phyloP scores from a whole-genome alignment of 1,140 invertebrate genomes.

The Eueides isabella region DNA sequence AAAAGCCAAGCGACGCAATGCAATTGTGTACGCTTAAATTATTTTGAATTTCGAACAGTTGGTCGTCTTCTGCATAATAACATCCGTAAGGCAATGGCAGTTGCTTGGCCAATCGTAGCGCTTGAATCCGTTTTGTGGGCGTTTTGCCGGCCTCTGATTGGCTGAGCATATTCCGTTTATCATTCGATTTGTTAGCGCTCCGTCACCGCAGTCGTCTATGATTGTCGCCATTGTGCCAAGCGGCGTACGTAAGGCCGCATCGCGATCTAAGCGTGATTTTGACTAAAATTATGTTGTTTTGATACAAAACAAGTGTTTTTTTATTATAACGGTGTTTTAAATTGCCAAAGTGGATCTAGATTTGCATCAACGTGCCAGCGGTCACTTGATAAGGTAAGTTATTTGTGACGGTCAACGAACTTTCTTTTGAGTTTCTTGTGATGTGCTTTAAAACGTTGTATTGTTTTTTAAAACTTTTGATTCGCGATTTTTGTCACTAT shows the following conservation, averaged over 20 bases:
- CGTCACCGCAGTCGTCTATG: slow-evolving; percentile 70
- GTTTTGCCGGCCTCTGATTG: slow-evolving; percentile 63
- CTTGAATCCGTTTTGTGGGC: slow-evolving; percentile 65
- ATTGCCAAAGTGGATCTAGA: slow-evolving; percentile 68
- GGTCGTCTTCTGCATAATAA: slow-evolving; percentile 80
- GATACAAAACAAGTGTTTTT: slow-evolving; percentile 5
- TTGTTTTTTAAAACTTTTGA: neutral
- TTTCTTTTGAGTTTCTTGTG: slow-evolving; percentile 8
- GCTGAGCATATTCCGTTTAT: slow-evolving; percentile 61
- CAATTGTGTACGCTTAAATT: slow-evolving; percentile 79
- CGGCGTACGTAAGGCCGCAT: slow-evolving; percentile 68
- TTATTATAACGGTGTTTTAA: slow-evolving; percentile 7
- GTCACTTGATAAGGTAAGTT: slow-evolving; percentile 78
- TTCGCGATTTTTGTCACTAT: neutral
- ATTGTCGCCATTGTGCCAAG: slow-evolving; percentile 78
- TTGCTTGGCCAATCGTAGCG: slow-evolving; percentile 72
- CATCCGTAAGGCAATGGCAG: slow-evolving; percentile 80
- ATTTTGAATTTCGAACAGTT: slow-evolving; percentile 75
- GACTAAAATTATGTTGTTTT: slow-evolving; percentile 33
- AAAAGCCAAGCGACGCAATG: slow-evolving; percentile 61
- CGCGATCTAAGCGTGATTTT: slow-evolving; percentile 56
- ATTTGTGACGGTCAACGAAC: slow-evolving; percentile 4
- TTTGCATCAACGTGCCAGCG: slow-evolving; percentile 77
- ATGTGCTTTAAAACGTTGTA: neutral
- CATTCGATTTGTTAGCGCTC: slow-evolving; percentile 74